phyloP scores from a whole-genome alignment of 1,140 invertebrate species.

The Liolophura sinensis region DNA sequence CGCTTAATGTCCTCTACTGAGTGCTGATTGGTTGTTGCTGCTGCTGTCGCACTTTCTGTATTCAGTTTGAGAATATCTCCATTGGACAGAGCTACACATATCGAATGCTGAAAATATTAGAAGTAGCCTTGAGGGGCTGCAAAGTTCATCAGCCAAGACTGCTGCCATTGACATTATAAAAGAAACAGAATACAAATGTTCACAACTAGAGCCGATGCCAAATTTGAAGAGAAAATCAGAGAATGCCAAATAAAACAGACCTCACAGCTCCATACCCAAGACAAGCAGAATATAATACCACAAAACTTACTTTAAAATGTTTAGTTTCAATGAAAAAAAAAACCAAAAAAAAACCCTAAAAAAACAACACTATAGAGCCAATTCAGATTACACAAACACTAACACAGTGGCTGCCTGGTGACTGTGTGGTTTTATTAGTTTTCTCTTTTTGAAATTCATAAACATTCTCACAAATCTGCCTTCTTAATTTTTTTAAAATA shows the following conservation, averaged over 20 bases:
- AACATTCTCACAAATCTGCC: background rate
- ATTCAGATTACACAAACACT: too few relatives aligned
- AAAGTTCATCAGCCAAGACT: background rate
- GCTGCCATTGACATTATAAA: background rate
- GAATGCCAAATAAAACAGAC: conserved; percentile 4
- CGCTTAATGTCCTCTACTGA: background rate
- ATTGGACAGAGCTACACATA: conserved; percentile 32
- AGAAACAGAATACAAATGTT: background rate
- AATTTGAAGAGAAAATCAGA: background rate
- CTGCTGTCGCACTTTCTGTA: conserved; percentile 14
- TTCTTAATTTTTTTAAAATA: conserved; percentile 9
- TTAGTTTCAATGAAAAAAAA: too few relatives aligned
- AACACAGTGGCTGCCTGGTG: too few relatives aligned
- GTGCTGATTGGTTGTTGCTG: background rate
- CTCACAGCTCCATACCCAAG: conserved; percentile 7
- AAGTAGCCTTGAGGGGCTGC: background rate
- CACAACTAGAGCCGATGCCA: background rate
- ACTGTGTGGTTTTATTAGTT: background rate
- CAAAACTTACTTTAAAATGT: too few relatives aligned
- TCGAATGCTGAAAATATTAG: conserved; percentile 17
- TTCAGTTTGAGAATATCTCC: conserved; percentile 37
- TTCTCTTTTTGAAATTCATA: background rate
- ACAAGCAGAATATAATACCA: too few relatives aligned
- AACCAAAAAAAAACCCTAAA: too few relatives aligned
- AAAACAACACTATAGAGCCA: too few relatives aligned